Base-by-base conservation (phyloP, 2,888 invertebrate species). In the Muschampia plurimacula region DNA sequence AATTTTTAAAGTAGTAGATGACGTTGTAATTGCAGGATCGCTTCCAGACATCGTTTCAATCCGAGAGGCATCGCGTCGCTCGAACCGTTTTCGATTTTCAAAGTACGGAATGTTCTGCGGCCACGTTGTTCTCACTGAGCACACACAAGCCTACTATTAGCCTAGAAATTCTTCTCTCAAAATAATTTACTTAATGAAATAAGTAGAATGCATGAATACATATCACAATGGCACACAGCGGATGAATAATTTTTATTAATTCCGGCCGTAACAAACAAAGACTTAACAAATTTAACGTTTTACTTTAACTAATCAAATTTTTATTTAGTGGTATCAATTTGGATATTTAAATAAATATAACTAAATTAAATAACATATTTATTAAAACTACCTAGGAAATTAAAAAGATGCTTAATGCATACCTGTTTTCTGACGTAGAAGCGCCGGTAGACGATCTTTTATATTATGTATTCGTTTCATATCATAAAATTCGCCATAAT, bases 61-160 rank as follows among this genome's bases (percentile, higher is more conserved):
- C 6, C 28, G 9, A 12, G 12, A 28, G 28, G 22, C 12, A 4
- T 57, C 57, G 12, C 12, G 9, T 28, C 4, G 57, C 57, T 57
- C 28, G 57, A 57, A 28, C 28, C 12, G 22, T 57, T 57, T 57
- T 28, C 28, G 69, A 6, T 73, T 74, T 57, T 75, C 71, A 13
- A 70, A 52, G 9, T 60, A 74, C 7, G 75, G 75, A 15, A 73
- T 64, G 28, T 73, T 75, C 73, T 73, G 74, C 72, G 76, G 41
- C 75, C 63, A 75, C 70, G 73, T 70, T 41, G 66, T 75, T 76
- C 78, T 75, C 83, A 84, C 92, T 93, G 86, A 82, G 87, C 88
- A 91, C 85, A 91, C 83, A 92, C 79, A 91, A 91, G 84, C 83
- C 82, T 83, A 82, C 79, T 72, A 83, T 91, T 92, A 90, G 79